Evolutionary conservation across 2,888 invertebrate species (phyloP).

Genomic region (Tiphia femorata): DNA sequence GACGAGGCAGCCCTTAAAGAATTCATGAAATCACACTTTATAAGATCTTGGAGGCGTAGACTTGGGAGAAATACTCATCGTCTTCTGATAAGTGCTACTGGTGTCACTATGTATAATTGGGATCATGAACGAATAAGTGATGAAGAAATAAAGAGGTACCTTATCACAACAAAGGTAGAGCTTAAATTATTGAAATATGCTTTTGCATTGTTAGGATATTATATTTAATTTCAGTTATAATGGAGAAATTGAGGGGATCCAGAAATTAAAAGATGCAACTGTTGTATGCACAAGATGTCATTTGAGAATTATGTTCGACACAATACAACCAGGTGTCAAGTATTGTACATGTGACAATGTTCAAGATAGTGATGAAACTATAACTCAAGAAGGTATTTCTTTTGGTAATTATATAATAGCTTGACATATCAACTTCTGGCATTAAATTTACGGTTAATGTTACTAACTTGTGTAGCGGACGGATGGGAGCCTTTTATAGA

Average conservation of each 20-base stretch:
- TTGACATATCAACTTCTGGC: conserved; percentile 1
- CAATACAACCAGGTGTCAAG: conserved; percentile 64
- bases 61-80: conserved; percentile 70
- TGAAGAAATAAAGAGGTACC: conserved; percentile 71
- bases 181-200: background rate
- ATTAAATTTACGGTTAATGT: too few relatives aligned
- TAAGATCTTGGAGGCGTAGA: conserved; percentile 67
- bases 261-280: conserved; percentile 71
- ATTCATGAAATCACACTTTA: conserved; percentile 71
- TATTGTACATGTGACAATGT: conserved; percentile 69
- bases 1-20: conserved; percentile 74
- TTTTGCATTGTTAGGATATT: background rate
- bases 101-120: conserved; percentile 75
- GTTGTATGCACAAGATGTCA: conserved; percentile 71
- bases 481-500: conserved; percentile 85
- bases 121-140: conserved; percentile 73
- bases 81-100: conserved; percentile 73
- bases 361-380: conserved; percentile 26
- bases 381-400: conserved; percentile 35
- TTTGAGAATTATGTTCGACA: conserved; percentile 67
- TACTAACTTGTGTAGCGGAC: conserved; percentile 15
- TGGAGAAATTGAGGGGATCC: conserved; percentile 74
- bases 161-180: background rate
- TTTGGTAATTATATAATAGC: too few relatives aligned
- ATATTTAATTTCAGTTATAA: conserved; percentile 62